A percentile compares a stretch with the other conserved stretches of the same genome.
phyloP scores from a whole-genome alignment of 2,888 invertebrate genomes.

The Sepiola atlantica region DNA sequence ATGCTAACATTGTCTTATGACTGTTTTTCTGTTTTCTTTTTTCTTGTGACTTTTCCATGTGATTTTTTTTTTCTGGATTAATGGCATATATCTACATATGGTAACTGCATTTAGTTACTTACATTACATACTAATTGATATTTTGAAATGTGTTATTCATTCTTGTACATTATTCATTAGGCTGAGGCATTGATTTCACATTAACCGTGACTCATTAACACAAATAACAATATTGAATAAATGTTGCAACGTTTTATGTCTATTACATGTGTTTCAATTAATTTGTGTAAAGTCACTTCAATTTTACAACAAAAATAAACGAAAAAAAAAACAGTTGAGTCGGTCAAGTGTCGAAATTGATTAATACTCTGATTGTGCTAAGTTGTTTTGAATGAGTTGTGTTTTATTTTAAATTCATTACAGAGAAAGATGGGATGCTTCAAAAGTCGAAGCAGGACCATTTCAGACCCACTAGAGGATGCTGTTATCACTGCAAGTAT shows the following conservation, averaged over 20 bases:
- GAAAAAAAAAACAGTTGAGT: background rate
- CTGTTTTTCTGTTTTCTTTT: no score
- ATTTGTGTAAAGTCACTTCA: background rate
- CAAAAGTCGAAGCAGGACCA: conserved; percentile 46
- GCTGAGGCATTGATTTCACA: conserved; percentile 12
- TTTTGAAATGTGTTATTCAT: background rate
- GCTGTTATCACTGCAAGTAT: conserved; percentile 46
- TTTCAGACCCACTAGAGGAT: conserved; percentile 45
- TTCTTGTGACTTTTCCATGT: no score
- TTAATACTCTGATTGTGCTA: background rate
- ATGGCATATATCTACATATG: background rate
- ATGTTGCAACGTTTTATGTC: background rate
- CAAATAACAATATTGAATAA: background rate
- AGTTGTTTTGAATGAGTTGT: conserved; percentile 44
- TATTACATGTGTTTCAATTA: background rate
- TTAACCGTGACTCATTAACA: background rate
- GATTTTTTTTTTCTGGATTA: no score
- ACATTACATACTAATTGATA: background rate
- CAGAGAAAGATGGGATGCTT: conserved; percentile 47
- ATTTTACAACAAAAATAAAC: no score
- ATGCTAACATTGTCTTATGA: no score
- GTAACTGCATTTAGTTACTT: background rate
- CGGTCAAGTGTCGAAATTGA: background rate
- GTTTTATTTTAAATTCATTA: conserved; percentile 45
- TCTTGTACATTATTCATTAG: background rate